A percentile compares a stretch with the other conserved stretches of the same genome.
Conservation (phyloP, 1,140 invertebrate genomes). For the Phortica variegata region DNA sequence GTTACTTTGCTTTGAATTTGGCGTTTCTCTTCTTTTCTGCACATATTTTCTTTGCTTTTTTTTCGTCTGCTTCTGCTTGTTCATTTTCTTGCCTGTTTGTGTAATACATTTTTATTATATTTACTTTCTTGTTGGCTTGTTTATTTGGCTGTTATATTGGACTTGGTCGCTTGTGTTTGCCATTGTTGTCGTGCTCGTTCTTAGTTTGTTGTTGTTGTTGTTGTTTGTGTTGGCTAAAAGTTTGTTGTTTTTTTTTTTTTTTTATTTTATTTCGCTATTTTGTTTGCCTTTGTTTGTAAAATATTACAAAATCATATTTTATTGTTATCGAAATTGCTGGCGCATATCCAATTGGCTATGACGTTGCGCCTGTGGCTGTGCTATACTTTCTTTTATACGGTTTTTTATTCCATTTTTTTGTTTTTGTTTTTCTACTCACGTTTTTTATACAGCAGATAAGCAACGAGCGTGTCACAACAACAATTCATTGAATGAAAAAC, state of each 20-base stretch:
- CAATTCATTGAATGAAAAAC: no score
- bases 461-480: constrained; percentile 9
- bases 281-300: not conserved
- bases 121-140: constrained; percentile 43
- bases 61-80: not conserved
- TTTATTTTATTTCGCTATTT: no score
- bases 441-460: no score
- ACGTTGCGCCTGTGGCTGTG: no score
- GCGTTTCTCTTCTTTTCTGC: no score
- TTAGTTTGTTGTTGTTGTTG: constrained; percentile 8
- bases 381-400: no score
- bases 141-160: constrained; percentile 19
- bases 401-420: no score
- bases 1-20: not conserved
- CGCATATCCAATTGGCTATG: constrained; percentile 26
- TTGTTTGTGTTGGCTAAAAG: not conserved
- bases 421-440: no score
- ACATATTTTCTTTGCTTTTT: no score
- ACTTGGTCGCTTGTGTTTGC: constrained; percentile 28
- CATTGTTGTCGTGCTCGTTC: constrained; percentile 13
- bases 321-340: constrained; percentile 47
- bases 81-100: constrained; percentile 7
- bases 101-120: constrained; percentile 54
- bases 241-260: no score
- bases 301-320: constrained; percentile 47